Base-by-base conservation (phyloP, 37 sponge, comb jelly and placozoan genomes). In the Eunapius fragilis region DNA sequence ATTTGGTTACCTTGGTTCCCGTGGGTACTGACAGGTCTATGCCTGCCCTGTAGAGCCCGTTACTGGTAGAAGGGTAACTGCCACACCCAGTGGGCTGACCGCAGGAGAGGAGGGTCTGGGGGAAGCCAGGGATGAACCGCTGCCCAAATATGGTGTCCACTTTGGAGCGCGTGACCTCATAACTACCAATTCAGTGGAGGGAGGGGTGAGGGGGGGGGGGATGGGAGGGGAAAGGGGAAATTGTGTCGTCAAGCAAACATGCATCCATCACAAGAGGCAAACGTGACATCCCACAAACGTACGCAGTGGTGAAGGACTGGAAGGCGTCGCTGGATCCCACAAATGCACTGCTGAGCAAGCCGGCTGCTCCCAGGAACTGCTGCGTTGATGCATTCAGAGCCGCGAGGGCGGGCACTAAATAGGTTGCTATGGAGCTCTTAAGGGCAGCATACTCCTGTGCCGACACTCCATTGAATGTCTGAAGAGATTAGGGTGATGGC, bases 61-160 rank as follows among this genome's bases (percentile, higher is more conserved):
- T 75, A 7, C 82, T 75, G 34, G 90, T 95, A 14, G 90, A 50
- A 24, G 96, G 96, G 69, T 87, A 95, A 22, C 36, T 78, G 35
- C 96, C 96, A 95, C 96, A 95, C 68, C 90, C 92, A 85, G 79
- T 84, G 0, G 37, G 31, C 31, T 81, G 74, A 35, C 84, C 84
- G 84, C 94, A 94, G 76, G 86, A 32, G 47, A 78, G 74, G 26
- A 92, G 72, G 25, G 26, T 45, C 24, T 72, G 38, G 23, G 96
- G 96, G 80, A 95, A 95, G n/a, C 37, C 33, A 4, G 88, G 87
- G 31, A 87, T 79, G 49, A 95, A 92, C 31, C 68, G 58, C 48
- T 82, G 86, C 19, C 96, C 96, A 81, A 95, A 92, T 27, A 92
- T 89, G 32, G 81, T 35, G 70, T 92, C 93, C 69, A 92, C 79